These are phyloP conservation scores for Sternarchorhynchus goeldii DNA, from an alignment of 2,797 vertebrate genomes.

Conservation along the genomic window DNA sequence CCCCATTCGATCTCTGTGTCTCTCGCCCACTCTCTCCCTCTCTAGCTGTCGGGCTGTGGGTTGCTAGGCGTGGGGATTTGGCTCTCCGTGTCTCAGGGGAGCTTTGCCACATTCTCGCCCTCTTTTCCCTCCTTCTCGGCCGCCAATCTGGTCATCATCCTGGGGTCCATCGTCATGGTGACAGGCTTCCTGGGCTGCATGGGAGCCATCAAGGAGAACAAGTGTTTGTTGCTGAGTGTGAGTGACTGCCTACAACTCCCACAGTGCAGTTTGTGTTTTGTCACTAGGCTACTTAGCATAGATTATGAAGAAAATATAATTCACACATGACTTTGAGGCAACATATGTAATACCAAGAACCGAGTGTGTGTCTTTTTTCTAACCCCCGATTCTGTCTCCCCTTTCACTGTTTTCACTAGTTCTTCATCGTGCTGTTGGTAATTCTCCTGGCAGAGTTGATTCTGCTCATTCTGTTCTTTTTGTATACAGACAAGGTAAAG, in stretches of 20 bases:
- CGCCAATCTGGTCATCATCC: conserved; percentile 93
- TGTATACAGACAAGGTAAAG: conserved; percentile 93
- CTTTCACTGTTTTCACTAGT: conserved; percentile 72
- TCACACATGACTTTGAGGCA: background rate
- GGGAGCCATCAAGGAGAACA: conserved; percentile 99
- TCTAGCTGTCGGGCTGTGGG: conserved; percentile 93
- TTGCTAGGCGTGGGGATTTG: conserved; percentile 95
- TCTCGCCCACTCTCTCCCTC: conserved; percentile 36
- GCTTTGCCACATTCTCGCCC: conserved; percentile 95
- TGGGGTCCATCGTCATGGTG: conserved; percentile 94
- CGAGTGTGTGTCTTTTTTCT: background rate
- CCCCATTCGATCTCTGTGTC: conserved; percentile 28
- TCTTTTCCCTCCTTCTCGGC: conserved; percentile 95
- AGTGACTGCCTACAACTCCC: conserved; percentile 67
- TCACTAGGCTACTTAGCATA: background rate
- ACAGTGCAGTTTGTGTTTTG: conserved; percentile 22
- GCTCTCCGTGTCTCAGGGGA: conserved; percentile 96
- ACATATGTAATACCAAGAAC: background rate
- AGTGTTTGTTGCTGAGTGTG: conserved; percentile 96
- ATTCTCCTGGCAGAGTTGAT: conserved; percentile 95
- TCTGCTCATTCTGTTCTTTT: conserved; percentile 94
- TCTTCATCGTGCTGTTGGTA: conserved; percentile 92
- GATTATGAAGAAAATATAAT: background rate
- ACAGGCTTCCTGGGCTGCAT: conserved; percentile 96
- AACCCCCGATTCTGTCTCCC: background rate